phyloP scores from a whole-genome alignment of 2,888 invertebrate genomes.

The Tanypteryx hageni region DNA sequence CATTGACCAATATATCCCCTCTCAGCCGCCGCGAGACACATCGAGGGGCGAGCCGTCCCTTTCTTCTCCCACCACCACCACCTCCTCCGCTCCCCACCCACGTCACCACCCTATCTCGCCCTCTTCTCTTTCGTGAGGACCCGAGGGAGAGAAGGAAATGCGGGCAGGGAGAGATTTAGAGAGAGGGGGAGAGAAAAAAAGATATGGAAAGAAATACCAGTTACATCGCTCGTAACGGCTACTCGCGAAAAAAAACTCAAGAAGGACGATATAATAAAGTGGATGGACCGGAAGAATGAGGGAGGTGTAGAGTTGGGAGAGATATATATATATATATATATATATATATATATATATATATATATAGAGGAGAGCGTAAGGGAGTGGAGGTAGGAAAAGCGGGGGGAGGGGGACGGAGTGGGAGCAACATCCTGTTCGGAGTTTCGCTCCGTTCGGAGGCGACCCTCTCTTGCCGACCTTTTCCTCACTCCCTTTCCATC shows the following conservation, averaged over 20 bases:
- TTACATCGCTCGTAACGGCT: not conserved
- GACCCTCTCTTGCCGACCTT: not conserved
- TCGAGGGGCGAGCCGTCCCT: no score
- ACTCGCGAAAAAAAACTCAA: not conserved
- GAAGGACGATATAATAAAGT: no score
- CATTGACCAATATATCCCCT: no score
- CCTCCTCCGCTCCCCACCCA: not conserved
- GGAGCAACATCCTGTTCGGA: conserved; percentile 15
- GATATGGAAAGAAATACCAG: not conserved
- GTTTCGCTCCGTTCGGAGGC: conserved; percentile 3
- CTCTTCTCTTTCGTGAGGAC: not conserved
- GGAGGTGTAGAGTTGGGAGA: not conserved
- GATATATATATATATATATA: no score
- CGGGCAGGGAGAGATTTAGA: not conserved
- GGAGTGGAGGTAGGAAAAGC: not conserved
- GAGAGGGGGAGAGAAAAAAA: not conserved
- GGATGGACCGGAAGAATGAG: not conserved
- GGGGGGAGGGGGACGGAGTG: not conserved
- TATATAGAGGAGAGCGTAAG: not conserved
- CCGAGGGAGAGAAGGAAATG: not conserved
- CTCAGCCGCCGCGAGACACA: no score
- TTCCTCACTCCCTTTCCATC: not conserved
- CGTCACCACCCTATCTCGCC: not conserved
- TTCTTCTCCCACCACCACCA: no score
- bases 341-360: no score